Evolutionary conservation across 1,140 invertebrate genomes (phyloP).

Genomic region (Habropoda laboriosa): DNA sequence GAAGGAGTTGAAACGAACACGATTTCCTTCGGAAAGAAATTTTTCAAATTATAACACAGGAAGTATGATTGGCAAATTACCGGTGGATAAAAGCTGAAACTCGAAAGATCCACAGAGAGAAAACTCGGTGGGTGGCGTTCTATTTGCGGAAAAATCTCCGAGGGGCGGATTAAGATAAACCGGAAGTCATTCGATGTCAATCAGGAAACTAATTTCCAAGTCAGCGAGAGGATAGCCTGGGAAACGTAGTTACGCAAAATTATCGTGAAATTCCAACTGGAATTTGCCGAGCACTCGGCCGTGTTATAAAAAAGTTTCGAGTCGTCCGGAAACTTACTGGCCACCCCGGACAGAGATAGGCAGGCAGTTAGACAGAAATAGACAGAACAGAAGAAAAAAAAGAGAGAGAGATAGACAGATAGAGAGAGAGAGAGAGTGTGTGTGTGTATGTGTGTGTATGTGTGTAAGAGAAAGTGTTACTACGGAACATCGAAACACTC

Average conservation of each 20-base stretch:
- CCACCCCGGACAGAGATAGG: conserved; percentile 4
- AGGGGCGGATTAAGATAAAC: not conserved
- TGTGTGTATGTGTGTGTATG: conserved; percentile 17
- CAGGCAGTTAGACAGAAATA: not conserved
- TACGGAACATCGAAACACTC: conserved; percentile 65
- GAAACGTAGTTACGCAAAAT: not conserved
- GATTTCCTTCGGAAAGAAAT: too few relatives aligned
- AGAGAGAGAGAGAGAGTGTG: conserved; percentile 11
- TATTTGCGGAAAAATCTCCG: not conserved
- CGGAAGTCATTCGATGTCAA: not conserved
- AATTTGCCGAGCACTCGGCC: not conserved
- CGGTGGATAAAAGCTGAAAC: too few relatives aligned
- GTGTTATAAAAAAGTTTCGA: not conserved
- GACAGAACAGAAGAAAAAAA: not conserved
- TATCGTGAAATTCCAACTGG: not conserved
- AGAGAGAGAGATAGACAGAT: not conserved
- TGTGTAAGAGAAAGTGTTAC: conserved; percentile 45
- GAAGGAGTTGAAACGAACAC: too few relatives aligned
- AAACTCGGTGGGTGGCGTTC: too few relatives aligned
- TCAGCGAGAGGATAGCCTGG: not conserved
- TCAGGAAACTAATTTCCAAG: conserved; percentile 15
- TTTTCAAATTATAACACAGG: too few relatives aligned
- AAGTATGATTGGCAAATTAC: too few relatives aligned
- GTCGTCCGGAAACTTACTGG: not conserved
- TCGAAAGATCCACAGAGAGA: too few relatives aligned